Evolutionary conservation across 2,113 vertebrate genomes (phyloP), one percentile per base, ranked within the genome.

Genomic region (Columbina picui): DNA sequence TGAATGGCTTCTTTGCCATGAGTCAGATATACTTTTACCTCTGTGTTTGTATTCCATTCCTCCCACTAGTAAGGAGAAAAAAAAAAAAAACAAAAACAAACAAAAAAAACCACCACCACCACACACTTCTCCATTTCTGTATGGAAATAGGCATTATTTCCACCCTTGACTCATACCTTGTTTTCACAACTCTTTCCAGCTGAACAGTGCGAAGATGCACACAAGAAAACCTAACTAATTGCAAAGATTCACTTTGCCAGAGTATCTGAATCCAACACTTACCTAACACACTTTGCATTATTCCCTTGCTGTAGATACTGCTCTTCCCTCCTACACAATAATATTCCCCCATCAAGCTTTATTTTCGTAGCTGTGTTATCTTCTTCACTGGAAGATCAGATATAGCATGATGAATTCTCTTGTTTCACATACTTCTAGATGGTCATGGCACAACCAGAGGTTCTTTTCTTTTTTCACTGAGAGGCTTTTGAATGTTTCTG

Each of bases 161-260:
- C 59, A 86, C 38, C 43, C 55, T 63, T 95, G 93, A 96, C 57
- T 96, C 95, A 95, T 36, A 73, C 27, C 17, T 43, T 55, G 45
- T 41, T 84, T 84, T 68, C n/a, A 20, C 39, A 9, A 50, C 47
- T 87, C 53, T 45, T 74, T 56, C 64, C 55, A 92, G 63, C 55
- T 45, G 45, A 89, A 39, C 41, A 68, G 43, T 39, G 20, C 63
- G 74, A 86, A 73, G 68, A 52, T 67, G 47, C 68, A 81, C 56
- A 78, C 50, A 83, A 55, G 61, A 70, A 92, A 95, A 63, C 29
- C 25, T 43, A 49, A 26, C 16, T 59, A 59, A 86, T 27, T 86
- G 82, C 34, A 64, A 81, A 85, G 47, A 52, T 50, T 68, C 21
- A 3, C 34, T 85, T 68, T 41, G 32, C 25, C n/a, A 34, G 6